Evolutionary conservation across 2,797 vertebrate genomes (phyloP).

Genomic region (Spatula versicolor): DNA sequence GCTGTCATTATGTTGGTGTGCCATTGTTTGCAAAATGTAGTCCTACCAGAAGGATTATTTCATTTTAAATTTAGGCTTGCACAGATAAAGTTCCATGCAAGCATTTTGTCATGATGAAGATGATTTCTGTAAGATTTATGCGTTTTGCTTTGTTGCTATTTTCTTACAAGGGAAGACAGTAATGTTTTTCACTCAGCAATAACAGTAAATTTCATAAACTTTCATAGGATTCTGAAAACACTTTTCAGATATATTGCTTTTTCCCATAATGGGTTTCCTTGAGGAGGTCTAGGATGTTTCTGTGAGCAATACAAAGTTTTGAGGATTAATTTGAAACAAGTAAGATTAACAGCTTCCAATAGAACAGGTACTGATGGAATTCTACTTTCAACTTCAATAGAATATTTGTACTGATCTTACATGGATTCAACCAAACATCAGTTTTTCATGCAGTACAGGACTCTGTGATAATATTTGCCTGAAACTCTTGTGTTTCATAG

Average conservation of each 20-base stretch:
- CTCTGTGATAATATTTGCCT: neutral
- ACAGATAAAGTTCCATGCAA: fast-evolving
- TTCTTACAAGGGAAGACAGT: neutral
- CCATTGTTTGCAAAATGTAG: neutral
- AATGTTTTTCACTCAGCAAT: neutral
- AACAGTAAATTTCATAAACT: neutral
- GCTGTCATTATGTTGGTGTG: fast-evolving
- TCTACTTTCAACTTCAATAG: neutral
- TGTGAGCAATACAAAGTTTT: neutral
- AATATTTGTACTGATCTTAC: neutral
- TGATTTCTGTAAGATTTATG: neutral
- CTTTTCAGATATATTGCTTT: neutral
- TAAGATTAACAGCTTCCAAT: neutral
- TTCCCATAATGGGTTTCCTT: neutral
- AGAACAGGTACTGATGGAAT: neutral
- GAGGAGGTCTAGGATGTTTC: neutral
- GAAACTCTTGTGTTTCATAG: neutral
- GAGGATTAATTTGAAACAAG: neutral
- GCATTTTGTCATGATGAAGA: neutral
- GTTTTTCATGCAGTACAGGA: neutral
- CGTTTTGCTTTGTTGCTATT: neutral
- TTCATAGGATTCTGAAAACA: neutral
- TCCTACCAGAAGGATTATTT: neutral
- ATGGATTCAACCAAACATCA: neutral
- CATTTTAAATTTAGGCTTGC: neutral